Evolutionary conservation across 2,797 vertebrate species (phyloP).

Genomic region (Chromobotia macracanthus): DNA sequence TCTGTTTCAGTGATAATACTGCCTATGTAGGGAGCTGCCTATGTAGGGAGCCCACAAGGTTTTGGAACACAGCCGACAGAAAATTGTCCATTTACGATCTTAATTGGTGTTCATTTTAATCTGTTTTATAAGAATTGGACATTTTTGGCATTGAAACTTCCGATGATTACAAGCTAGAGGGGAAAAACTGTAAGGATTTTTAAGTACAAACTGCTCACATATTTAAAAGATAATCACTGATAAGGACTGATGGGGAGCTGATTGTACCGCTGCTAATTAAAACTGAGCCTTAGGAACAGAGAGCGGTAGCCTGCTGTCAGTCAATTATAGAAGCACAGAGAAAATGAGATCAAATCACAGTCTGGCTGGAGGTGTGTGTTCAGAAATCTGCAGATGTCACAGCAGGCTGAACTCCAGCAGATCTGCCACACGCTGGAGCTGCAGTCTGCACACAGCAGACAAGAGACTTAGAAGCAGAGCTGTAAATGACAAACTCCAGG

Average conservation of each 20-base stretch:
- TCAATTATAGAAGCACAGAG: conserved; percentile 28
- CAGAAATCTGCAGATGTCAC: conserved; percentile 39
- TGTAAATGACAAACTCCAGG: conserved; percentile 73
- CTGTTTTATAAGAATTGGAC: background rate
- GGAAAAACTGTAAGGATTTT: background rate
- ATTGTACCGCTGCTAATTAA: conserved; percentile 35
- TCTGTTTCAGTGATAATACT: background rate
- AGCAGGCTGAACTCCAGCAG: conserved; percentile 57
- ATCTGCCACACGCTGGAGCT: conserved; percentile 63
- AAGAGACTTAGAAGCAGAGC: conserved; percentile 63
- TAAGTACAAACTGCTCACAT: background rate
- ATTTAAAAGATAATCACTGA: background rate
- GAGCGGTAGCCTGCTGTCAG: conserved; percentile 24
- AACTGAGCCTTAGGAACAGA: conserved; percentile 11
- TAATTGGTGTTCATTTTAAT: background rate
- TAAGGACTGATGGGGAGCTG: background rate
- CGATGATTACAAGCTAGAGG: background rate
- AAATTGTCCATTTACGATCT: background rate
- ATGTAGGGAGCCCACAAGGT: background rate
- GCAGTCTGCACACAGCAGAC: conserved; percentile 54
- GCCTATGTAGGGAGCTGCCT: too few species aligned
- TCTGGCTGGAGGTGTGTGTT: conserved; percentile 51
- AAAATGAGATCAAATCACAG: conserved; percentile 38
- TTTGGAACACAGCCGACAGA: background rate
- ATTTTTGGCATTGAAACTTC: background rate